Evolutionary conservation across 2,113 vertebrate species (phyloP).

Genomic region (Fregetta grallaria): DNA sequence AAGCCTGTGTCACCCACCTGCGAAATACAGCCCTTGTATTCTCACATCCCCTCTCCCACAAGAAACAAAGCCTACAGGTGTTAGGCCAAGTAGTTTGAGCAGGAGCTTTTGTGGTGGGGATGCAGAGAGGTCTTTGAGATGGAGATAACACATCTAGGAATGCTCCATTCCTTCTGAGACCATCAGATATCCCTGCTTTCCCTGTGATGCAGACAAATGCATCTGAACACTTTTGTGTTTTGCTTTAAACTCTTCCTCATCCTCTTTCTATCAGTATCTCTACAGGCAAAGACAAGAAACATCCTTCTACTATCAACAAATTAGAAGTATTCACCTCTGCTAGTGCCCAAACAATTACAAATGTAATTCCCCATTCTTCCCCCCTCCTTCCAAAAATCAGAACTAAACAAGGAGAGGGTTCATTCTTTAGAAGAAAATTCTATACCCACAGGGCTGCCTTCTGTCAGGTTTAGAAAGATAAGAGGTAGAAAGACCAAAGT

Average conservation of each 20-base stretch:
- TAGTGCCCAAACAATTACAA: not conserved
- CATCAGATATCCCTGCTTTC: not conserved
- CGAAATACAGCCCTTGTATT: not conserved
- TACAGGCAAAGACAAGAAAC: not conserved
- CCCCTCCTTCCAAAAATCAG: not conserved
- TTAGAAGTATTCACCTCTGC: not conserved
- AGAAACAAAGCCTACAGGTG: not conserved
- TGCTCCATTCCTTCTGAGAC: not conserved
- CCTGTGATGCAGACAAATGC: not conserved
- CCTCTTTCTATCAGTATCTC: not conserved
- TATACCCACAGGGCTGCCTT: not conserved
- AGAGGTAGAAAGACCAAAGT: not conserved
- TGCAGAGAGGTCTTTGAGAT: not conserved
- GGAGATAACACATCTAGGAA: slow-evolving; percentile 25
- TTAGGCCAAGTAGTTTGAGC: not conserved
- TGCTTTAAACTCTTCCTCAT: not conserved
- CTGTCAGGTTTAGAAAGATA: not conserved
- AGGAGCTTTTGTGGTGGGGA: not conserved
- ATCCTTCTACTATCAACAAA: not conserved
- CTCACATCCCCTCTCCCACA: not conserved
- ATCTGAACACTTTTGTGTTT: not conserved
- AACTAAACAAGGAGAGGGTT: not conserved
- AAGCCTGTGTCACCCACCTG: not conserved
- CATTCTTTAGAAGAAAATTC: not conserved
- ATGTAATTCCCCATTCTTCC: not conserved